Evolutionary conservation across 1,140 invertebrate species (phyloP), one percentile per base, ranked within the genome.

Genomic region (Brachionus paranguensis): DNA sequence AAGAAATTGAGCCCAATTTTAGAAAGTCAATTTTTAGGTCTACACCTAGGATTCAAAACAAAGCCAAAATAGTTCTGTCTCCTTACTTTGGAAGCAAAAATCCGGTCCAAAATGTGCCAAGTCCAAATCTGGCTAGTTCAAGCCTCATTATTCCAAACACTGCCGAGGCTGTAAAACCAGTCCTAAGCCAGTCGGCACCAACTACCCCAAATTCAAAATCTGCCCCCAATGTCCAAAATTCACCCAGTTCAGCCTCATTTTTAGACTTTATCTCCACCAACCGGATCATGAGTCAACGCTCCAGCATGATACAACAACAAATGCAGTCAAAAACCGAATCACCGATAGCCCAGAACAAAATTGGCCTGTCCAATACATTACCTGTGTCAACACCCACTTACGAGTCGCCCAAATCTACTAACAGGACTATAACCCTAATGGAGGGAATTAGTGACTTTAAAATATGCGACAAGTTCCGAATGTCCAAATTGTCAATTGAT

Each of bases 1-100:
- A 81, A 64, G 78, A 81, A 27, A 81, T 81, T 14, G 78, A 81
- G 20, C 64, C 78, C 6, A 81, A 81, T 47, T 60, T 60, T 43
- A 81, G 33, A 20, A 60, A 68, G 20, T 81, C 78, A 41, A 64
- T 81, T 11, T 76, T 76, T 50, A 12, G 64, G 3, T 60, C 53
- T 27, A 81, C 78, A 12, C 78, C 78, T 3, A 37, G 78, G 4
- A 14, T 81, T 3, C 78, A 68, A 41, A 81, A 81, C 24, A 60
- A 68, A 20, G 64, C 78, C 12, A 60, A 68, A 43, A 60, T 81
- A 24, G 53, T 81, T 5, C 29, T 81, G 10, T 81, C 78, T 10
- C 78, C 78, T 20, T 81, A 81, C 17, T 81, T 81, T 29, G 45
- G 72, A 11, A 43, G 17, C 47, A 76, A 76, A 76, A 50, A 47